A percentile compares a stretch with the other conserved stretches of the same genome.
Evolutionary conservation across 1,140 invertebrate genomes (phyloP).

Genomic region (Eupristina koningsbergeri): DNA sequence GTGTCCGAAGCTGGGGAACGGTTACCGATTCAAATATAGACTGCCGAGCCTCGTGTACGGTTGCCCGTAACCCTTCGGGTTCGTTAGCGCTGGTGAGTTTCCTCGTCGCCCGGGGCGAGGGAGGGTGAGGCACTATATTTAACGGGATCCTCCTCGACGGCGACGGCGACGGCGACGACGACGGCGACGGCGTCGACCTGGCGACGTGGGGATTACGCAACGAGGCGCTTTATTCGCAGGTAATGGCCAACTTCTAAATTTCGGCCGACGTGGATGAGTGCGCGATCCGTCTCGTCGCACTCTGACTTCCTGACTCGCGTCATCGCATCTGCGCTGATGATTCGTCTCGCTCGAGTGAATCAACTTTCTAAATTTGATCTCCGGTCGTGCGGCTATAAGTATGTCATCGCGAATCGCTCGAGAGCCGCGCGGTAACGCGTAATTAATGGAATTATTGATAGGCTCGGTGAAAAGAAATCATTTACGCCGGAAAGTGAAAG

Average conservation of each 20-base stretch:
- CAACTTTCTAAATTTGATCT: not conserved
- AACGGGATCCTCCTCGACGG: conserved; percentile 25
- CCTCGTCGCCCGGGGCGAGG: not conserved
- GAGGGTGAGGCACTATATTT: conserved; percentile 44
- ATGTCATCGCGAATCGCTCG: not conserved
- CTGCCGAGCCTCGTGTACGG: too few species aligned
- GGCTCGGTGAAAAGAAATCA: not conserved
- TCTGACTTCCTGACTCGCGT: not conserved
- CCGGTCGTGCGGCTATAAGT: not conserved
- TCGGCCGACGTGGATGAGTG: too few species aligned
- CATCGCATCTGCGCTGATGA: not conserved
- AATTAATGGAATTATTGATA: not conserved
- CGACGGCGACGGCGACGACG: too few species aligned
- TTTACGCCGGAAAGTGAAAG: conserved; percentile 21
- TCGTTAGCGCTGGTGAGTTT: too few species aligned
- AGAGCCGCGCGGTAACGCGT: not conserved
- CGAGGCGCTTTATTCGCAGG: conserved; percentile 32
- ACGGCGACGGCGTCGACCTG: conserved; percentile 9
- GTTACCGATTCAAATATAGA: conserved; percentile 7
- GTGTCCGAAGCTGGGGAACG: not conserved
- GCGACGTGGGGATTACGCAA: conserved; percentile 21
- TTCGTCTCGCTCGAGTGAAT: not conserved
- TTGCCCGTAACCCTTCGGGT: not conserved
- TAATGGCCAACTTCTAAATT: conserved; percentile 35
- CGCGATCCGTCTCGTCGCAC: not conserved